Base-by-base conservation (phyloP, 2,113 vertebrate species). In the Eretmochelys imbricata region DNA sequence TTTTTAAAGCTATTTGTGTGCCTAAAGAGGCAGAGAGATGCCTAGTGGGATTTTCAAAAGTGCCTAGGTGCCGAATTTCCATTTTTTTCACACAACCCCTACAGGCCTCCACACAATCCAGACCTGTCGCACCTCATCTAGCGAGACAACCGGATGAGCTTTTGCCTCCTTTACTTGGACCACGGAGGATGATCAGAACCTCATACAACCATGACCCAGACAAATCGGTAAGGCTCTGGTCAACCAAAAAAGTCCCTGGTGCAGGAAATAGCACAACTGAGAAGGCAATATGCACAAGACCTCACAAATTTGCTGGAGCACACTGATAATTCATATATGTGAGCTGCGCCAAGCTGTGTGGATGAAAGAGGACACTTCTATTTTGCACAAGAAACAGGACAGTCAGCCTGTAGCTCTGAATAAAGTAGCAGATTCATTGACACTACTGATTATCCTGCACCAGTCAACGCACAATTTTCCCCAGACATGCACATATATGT, bases 21-120 rank as follows among this genome's bases (percentile, higher is more conserved):
- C 72, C 38, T 82, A 93, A 93, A 88, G 62, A 69, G 16, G 12
- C 13, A 93, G 92, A 69, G 17, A 82, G 9, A 62, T 35, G 11
- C 9, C 1, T 91, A 8, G 62, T 82, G 92, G 46, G 88, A 87
- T 93, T 93, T 93, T 88, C 22, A 76, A 46, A 46, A 25, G 38
- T 46, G 76, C 13, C 11, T 17, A 72, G 0, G 1, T 7, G 31
- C 7, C 9, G 78, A n/a, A 50, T 31, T 3, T 81, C 1, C 55
- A 89, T 20, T 78, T 55, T 88, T 78, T 22, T 82, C 46, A 90
- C n/a, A 89, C 9, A 46, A 10, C 38, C 38, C 22, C 38, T 22
- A 76, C 29, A 87, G 59, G 86, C 84, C 88, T 93, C 17, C 2
- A 14, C 9, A 42, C 27, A 42, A 12, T 62, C n/a, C 6, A 85